phyloP scores from a whole-genome alignment of 2,113 vertebrate species.

The Cebidichthys violaceus region DNA sequence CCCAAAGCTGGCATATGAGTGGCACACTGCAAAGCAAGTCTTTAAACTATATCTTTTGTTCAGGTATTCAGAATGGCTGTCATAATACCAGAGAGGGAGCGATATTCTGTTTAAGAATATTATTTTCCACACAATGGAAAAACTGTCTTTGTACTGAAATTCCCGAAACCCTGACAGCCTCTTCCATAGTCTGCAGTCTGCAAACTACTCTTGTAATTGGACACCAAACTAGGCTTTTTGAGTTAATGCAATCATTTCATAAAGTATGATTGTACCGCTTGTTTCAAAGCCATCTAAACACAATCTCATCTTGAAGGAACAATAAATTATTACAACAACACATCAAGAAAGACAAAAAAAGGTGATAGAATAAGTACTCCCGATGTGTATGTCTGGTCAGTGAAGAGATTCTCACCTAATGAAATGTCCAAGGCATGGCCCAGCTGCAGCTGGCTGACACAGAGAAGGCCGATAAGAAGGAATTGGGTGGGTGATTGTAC shows the following conservation, averaged over 20 bases:
- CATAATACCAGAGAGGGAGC: not conserved
- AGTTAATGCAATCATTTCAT: not conserved
- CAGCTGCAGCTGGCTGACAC: constrained; percentile 49
- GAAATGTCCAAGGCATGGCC: constrained; percentile 27
- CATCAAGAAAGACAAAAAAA: not conserved
- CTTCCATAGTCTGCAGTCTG: not conserved
- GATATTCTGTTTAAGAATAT: not conserved
- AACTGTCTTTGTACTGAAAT: not conserved
- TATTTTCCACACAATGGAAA: not conserved
- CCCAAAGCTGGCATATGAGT: not conserved
- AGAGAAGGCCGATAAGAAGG: constrained; percentile 64
- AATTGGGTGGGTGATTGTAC: constrained; percentile 27
- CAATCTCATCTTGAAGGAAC: not conserved
- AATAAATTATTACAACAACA: not conserved
- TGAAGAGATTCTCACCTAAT: constrained; percentile 67
- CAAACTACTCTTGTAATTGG: not conserved
- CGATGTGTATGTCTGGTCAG: not conserved
- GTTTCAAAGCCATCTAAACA: not conserved
- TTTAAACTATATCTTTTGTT: not conserved
- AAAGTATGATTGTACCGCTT: not conserved
- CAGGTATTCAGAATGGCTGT: not conserved
- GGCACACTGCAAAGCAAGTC: not conserved
- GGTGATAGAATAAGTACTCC: not conserved
- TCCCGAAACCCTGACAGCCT: not conserved
- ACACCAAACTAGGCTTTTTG: not conserved